These are phyloP conservation scores for Myiotriccus ornatus DNA, from an alignment of 2,797 vertebrate genomes.

Conservation along the genomic window DNA sequence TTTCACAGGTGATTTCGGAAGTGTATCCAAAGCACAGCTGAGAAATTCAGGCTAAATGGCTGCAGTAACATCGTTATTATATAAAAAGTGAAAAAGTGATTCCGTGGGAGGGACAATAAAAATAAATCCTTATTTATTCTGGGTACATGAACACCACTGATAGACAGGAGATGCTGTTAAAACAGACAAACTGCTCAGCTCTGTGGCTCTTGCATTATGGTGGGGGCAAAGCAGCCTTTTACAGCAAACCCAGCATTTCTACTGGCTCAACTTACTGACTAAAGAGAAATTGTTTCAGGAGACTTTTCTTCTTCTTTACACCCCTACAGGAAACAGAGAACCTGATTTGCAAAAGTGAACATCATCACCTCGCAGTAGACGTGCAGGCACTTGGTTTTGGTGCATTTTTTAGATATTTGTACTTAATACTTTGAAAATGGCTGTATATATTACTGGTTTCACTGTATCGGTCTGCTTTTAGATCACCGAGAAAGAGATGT, in stretches of 20 bases:
- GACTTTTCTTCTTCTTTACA: background rate
- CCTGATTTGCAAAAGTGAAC: background rate
- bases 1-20: background rate
- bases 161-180: background rate
- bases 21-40: background rate
- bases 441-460: background rate
- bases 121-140: background rate
- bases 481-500: background rate
- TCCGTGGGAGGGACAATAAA: background rate
- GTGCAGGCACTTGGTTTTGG: background rate
- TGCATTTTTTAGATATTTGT: background rate
- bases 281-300: background rate
- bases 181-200: background rate
- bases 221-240: background rate
- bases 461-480: background rate
- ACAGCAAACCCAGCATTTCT: background rate
- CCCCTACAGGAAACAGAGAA: background rate
- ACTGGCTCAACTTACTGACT: background rate
- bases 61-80: background rate
- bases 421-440: background rate
- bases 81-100: background rate
- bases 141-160: background rate
- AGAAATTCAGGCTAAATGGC: background rate
- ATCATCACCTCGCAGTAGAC: background rate
- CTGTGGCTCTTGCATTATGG: background rate